These are phyloP conservation scores for Dendrophyllia cribrosa DNA, from an alignment of 64 coral and sea anemone species.

Conservation along the genomic window DNA sequence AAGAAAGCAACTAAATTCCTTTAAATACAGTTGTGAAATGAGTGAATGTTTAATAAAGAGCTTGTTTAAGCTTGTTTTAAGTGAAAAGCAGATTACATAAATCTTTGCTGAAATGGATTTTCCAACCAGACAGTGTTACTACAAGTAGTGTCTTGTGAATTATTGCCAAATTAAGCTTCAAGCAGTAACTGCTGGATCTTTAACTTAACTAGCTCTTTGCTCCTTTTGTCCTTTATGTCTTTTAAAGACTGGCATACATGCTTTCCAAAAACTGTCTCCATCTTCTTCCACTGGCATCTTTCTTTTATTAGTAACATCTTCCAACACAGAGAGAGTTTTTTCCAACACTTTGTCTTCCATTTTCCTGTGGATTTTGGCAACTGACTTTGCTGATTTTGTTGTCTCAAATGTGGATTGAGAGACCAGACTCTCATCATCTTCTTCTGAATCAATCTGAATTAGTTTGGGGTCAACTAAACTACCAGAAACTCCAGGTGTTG, in stretches of 20 bases:
- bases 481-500: neutral
- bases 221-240: conserved; percentile 61
- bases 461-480: neutral
- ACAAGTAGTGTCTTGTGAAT: neutral
- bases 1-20: neutral
- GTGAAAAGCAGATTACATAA: neutral
- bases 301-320: conserved; percentile 48
- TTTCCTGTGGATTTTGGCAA: conserved; percentile 26
- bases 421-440: conserved; percentile 4
- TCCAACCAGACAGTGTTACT: neutral
- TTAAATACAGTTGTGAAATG: neutral
- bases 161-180: conserved; percentile 43
- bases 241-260: conserved; percentile 63
- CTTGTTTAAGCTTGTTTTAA: neutral
- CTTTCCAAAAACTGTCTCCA: conserved; percentile 67
- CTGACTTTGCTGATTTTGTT: conserved; percentile 28
- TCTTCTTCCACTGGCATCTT: conserved; percentile 42
- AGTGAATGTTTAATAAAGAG: neutral
- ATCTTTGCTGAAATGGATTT: neutral
- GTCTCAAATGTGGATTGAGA: conserved; percentile 32
- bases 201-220: conserved; percentile 60
- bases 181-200: conserved; percentile 76
- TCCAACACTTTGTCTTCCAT: too few species aligned
- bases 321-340: conserved; percentile 47
- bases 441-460: conserved; percentile 13